Evolutionary conservation across 2,113 vertebrate species (phyloP), one percentile per base, ranked within the genome.

Genomic region (Heloderma charlesbogerti): DNA sequence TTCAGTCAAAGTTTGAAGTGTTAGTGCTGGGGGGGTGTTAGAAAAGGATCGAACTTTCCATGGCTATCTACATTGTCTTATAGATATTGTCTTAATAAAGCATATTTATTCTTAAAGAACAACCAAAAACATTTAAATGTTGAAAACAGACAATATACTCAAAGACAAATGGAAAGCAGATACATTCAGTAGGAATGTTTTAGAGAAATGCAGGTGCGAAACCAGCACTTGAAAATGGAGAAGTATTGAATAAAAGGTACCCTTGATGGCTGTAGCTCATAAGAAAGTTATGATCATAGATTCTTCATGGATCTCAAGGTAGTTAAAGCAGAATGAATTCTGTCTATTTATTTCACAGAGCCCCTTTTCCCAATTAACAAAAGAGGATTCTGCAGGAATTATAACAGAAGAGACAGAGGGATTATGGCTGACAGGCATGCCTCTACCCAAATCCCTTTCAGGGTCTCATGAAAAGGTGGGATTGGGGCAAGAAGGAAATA

Each of bases 101-200:
- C 29, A 89, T 29, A 16, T 89, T 48, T 91, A 29, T 48, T 88
- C 29, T 78, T 34, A 13, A n/a, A 13, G 9, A 45, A 0, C 0
- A 60, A 48, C 6, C 48, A 67, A 29, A 72, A 40, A 29, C 90
- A n/a, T 54, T 0, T 0, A 72, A 69, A 51, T 31, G 25, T 31
- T 92, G 51, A 87, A 87, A 93, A 80, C 87, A 63, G 48, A 29
- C 3, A 6, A n/a, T 72, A 25, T 91, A 86, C 7, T 88, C 88
- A 90, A 92, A 10, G 2, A 45, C 15, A 27, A 0, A n/a, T 57
- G 34, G 85, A 79, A 80, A 84, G 93, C 69, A 88, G 86, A 89
- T 0, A 92, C 86, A 83, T 90, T 54, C 86, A 94, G 67, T 89
- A 66, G 31, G 94, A 88, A 72, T 3, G 83, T 80, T 25, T 82